phyloP scores from a whole-genome alignment of 2,797 vertebrate species.

The Mionectes olivaceus region DNA sequence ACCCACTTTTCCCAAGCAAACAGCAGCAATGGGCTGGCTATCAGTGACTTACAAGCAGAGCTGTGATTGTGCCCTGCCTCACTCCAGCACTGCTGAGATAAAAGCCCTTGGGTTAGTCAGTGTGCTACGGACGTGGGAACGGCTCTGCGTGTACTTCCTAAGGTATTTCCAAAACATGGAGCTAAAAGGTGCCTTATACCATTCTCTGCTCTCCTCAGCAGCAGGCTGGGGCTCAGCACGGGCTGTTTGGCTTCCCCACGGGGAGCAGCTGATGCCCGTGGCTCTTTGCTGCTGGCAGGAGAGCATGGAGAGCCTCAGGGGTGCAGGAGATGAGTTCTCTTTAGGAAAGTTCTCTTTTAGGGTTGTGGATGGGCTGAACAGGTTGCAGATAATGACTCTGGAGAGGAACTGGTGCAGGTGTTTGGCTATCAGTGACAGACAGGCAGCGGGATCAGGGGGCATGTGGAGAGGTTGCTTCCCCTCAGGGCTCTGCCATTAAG shows the following conservation, averaged over 20 bases:
- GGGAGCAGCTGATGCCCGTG: neutral
- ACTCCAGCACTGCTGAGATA: neutral
- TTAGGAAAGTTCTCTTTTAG: neutral
- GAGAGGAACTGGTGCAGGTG: neutral
- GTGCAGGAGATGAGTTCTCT: neutral
- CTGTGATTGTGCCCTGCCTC: neutral
- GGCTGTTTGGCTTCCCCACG: neutral
- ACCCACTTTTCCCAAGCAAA: neutral
- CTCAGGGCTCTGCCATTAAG: neutral
- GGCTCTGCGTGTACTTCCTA: neutral
- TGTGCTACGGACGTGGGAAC: rapidly evolving
- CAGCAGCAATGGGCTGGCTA: neutral
- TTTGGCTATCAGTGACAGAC: neutral
- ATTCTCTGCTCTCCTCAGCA: neutral
- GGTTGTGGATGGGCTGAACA: neutral
- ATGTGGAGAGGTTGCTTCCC: neutral
- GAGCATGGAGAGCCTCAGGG: neutral
- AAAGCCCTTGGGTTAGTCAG: neutral
- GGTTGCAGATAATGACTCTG: neutral
- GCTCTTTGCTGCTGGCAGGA: neutral
- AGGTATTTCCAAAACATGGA: neutral
- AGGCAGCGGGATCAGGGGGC: neutral
- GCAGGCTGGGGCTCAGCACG: neutral
- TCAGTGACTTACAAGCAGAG: rapidly evolving
- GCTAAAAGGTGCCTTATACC: conserved; percentile 58